Base-by-base conservation (phyloP, 1,140 invertebrate species). In the Mizuhopecten yessoensis region DNA sequence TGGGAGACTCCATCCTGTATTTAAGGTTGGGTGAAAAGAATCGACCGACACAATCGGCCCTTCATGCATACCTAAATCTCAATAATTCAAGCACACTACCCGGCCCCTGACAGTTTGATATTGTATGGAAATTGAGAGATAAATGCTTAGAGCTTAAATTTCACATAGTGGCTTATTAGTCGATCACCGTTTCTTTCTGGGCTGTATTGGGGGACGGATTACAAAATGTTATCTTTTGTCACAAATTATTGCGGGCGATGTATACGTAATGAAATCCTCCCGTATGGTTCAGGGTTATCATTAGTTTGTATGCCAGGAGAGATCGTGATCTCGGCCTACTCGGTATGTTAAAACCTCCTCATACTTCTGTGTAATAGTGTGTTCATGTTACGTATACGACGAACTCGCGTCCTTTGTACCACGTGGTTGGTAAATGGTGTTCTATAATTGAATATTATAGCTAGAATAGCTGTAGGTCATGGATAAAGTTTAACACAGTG, bases 151-250 rank as follows among this genome's bases (percentile, higher is more conserved):
- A 75, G 57, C 57, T 75, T 75, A 29, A 75, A 29, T 75, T 75
- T 75, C 57, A 75, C 57, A 75, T 29, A 75, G 23, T 2, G n/a
- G 57, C 57, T 75, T 75, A 75, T 75, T 75, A 75, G 23, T 5
- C 57, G 57, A 75, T 75, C 57, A 75, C 57, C 23, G 57, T 75
- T 75, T 75, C 57, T 75, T 75, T 75, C 23, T 75, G 23, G 17
- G 57, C 9, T 29, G 57, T 75, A 75, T 75, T 29, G n/a, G 57
- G 57, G 57, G 57, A n/a, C n/a, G n/a, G 23, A 29, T 75, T 29
- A 75, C 57, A 75, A 75, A 75, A 29, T 75, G 57, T 29, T 75
- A 75, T 75, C 57, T 75, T 75, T 75, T 75, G 57, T 75, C 57
- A 75, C 57, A 75, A 75, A 75, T 75, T n/a, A 75, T 75, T 75